Evolutionary conservation across 2,888 invertebrate genomes (phyloP).

Genomic region (Caenorhabditis sp.): DNA sequence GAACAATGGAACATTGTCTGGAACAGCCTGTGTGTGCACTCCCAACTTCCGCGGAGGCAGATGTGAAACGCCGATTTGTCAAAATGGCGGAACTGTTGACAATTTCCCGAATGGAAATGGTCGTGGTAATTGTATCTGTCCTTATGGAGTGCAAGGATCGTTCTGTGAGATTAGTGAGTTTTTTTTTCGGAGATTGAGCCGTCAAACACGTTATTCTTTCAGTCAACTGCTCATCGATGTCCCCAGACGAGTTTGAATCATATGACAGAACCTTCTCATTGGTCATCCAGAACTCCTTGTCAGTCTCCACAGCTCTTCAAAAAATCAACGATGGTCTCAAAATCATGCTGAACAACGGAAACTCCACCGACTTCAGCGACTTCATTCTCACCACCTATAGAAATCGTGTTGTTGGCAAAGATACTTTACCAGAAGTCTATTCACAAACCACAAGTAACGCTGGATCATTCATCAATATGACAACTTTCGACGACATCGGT

Average conservation of each 20-base stretch:
- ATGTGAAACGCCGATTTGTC: conserved; percentile 43
- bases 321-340: conserved; percentile 28
- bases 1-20: conserved; percentile 37
- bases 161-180: conserved; percentile 44
- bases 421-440: conserved; percentile 9
- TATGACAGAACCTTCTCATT: conserved; percentile 40
- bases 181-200: background rate
- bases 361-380: conserved; percentile 34
- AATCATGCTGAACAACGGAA: conserved; percentile 29
- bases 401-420: conserved; percentile 6
- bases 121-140: conserved; percentile 44
- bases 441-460: conserved; percentile 19
- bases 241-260: conserved; percentile 31
- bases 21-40: conserved; percentile 24
- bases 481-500: conserved; percentile 24
- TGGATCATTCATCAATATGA: conserved; percentile 27
- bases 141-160: conserved; percentile 39
- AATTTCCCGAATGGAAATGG: conserved; percentile 44
- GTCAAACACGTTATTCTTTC: too few species aligned
- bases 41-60: conserved; percentile 25
- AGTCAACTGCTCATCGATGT: conserved; percentile 33
- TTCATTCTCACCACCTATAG: conserved; percentile 43
- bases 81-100: conserved; percentile 45
- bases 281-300: conserved; percentile 42
- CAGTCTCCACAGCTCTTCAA: conserved; percentile 20